Evolutionary conservation across 2,113 vertebrate species (phyloP), one percentile per base, ranked within the genome.

Genomic region (Bungarus multicinctus): DNA sequence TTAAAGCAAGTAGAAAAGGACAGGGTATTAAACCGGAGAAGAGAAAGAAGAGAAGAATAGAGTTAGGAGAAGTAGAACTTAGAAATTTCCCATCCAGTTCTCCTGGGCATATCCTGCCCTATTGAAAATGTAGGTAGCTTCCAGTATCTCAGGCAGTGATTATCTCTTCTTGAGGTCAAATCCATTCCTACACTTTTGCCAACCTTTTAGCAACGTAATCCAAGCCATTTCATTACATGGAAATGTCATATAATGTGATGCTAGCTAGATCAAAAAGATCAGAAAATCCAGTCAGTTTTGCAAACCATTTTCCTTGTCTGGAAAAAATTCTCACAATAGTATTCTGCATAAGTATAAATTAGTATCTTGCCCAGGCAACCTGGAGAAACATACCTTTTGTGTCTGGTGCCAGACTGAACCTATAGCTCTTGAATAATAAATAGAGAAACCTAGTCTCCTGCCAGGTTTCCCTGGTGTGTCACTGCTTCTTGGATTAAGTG

Each of bases 401-500:
- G 89, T 39, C 69, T 85, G 43, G 30, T 34, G 57, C 52, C 30
- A 89, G 47, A 69, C 14, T 88, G 27, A 87, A 85, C 18, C 43
- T 45, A 92, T 52, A n/a, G 58, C 16, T 81, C 60, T 47, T 81
- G 52, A 92, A 60, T 87, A 34, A 89, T 69, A 69, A 55, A 52
- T 47, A 81, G 54, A 30, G 23, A 89, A 81, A 20, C 34, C n/a
- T 18, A 23, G 18, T 30, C 2, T 45, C 55, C 34, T 89, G 52
- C 39, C 69, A 89, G 18, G 69, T 52, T 39, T 89, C 23, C 30
- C n/a, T 39, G 69, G 9, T 54, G 25, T 88, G 50, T 69, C 58
- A 27, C n/a, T 74, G 52, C 91, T 92, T 34, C 87, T 92, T 89
- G 25, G 64, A 34, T 85, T 57, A 89, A 89, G 39, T 92, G 39